These are phyloP conservation scores for Melitaea cinxia DNA, from an alignment of 1,140 invertebrate species.

Conservation along the genomic window DNA sequence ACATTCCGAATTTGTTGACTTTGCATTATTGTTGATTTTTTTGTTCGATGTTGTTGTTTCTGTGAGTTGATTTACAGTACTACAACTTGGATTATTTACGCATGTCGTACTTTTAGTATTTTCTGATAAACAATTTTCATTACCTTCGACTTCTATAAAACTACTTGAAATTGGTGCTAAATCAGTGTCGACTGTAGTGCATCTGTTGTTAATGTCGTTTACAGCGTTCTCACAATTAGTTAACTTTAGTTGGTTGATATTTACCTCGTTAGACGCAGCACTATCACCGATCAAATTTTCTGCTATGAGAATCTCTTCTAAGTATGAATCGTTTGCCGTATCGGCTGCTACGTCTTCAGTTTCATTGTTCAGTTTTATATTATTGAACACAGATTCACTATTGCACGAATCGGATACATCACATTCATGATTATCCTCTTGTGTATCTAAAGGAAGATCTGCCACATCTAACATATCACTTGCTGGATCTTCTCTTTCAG, in stretches of 20 bases:
- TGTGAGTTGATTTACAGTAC: constrained; percentile 54
- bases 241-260: not conserved
- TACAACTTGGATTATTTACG: constrained; percentile 53
- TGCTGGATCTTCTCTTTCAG: constrained; percentile 74
- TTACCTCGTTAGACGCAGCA: not conserved
- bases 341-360: constrained; percentile 65
- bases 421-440: constrained; percentile 57
- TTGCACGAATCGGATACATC: constrained; percentile 56
- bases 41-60: constrained; percentile 49
- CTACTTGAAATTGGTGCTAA: not conserved
- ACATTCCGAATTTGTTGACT: not conserved
- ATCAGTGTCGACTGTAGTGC: not conserved
- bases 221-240: not conserved
- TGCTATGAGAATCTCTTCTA: constrained; percentile 32
- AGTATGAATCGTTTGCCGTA: constrained; percentile 54
- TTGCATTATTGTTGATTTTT: constrained; percentile 12
- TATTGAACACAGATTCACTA: constrained; percentile 54
- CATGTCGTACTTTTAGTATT: constrained; percentile 17
- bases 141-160: not conserved
- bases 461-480: constrained; percentile 74
- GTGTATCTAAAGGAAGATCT: constrained; percentile 69
- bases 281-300: constrained; percentile 9
- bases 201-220: not conserved
- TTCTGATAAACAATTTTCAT: not conserved
- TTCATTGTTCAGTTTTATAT: constrained; percentile 53